A percentile compares a stretch with the other conserved stretches of the same genome.
phyloP scores from a whole-genome alignment of 1,140 invertebrate species.

The Drosophila littoralis region DNA sequence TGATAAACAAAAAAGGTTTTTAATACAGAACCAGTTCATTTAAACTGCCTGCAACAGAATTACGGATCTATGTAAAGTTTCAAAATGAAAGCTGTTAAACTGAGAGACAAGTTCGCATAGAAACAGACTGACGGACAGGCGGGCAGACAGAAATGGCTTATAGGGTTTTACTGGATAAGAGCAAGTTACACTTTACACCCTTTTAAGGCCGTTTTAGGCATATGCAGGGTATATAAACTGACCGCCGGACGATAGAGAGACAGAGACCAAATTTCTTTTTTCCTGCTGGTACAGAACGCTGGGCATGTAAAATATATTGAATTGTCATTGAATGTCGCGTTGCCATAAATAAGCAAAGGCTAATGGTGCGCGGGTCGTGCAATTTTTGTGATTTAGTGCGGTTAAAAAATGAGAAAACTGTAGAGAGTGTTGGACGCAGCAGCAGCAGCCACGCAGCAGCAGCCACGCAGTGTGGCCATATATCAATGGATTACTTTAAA shows the following conservation, averaged over 20 bases:
- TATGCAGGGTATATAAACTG: constrained; percentile 35
- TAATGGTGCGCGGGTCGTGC: constrained; percentile 71
- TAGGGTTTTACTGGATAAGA: neutral
- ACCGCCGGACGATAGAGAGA: constrained; percentile 44
- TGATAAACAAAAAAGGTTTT: no score
- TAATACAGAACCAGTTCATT: no score
- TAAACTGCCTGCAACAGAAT: no score
- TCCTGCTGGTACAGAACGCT: neutral
- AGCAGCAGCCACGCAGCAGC: neutral
- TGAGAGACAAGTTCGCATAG: no score
- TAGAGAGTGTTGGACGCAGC: neutral
- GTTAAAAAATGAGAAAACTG: constrained; percentile 38
- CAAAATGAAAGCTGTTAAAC: no score
- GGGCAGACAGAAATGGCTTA: no score
- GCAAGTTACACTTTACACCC: neutral
- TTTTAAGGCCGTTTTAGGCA: neutral
- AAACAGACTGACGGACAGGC: no score
- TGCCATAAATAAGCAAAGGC: constrained; percentile 69
- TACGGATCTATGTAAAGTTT: no score
- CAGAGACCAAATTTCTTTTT: constrained; percentile 25
- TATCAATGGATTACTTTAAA: constrained; percentile 77
- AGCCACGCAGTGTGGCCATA: constrained; percentile 46
- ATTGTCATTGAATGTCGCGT: constrained; percentile 72
- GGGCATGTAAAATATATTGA: constrained; percentile 65
- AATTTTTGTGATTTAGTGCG: constrained; percentile 77